phyloP scores from a whole-genome alignment of 2,888 invertebrate genomes.

The Drosophila mayaguana region DNA sequence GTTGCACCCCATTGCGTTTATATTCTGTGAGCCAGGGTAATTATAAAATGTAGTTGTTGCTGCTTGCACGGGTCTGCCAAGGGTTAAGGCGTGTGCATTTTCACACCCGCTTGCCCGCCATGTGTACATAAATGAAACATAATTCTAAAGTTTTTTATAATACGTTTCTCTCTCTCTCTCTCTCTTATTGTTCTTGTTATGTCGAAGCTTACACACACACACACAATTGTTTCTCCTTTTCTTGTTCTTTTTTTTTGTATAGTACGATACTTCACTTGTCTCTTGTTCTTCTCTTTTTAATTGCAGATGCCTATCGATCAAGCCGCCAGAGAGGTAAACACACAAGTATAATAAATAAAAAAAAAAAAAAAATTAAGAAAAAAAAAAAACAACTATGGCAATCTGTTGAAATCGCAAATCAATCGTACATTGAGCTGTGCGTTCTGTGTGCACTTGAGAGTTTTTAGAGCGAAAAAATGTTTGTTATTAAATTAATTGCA shows the following conservation, averaged over 20 bases:
- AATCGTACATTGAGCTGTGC: conserved; percentile 51
- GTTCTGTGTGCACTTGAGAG: conserved; percentile 79
- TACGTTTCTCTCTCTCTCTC: conserved; percentile 14
- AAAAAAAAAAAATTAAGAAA: not conserved
- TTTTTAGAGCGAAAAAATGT: conserved; percentile 83
- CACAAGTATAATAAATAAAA: conserved; percentile 68
- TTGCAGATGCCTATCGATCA: conserved; percentile 91
- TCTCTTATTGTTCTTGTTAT: not conserved
- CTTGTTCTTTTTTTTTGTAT: conserved; percentile 20
- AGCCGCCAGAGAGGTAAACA: conserved; percentile 90
- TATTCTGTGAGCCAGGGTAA: conserved; percentile 59
- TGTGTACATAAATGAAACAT: conserved; percentile 52
- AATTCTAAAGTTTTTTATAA: conserved; percentile 27
- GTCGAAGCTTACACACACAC: conserved; percentile 46
- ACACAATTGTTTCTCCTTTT: conserved; percentile 42
- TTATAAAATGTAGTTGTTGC: conserved; percentile 61
- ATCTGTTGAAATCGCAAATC: conserved; percentile 62
- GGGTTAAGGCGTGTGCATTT: conserved; percentile 75
- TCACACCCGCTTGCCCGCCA: conserved; percentile 73
- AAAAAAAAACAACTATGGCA: conserved; percentile 63
- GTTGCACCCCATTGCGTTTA: conserved; percentile 68
- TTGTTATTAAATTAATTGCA: conserved; percentile 64
- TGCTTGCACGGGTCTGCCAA: conserved; percentile 19
- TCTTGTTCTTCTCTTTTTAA: conserved; percentile 87
- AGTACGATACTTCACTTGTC: conserved; percentile 85